Evolutionary conservation across 2,797 vertebrate genomes (phyloP).

Genomic region (Enteromius treurensis): DNA sequence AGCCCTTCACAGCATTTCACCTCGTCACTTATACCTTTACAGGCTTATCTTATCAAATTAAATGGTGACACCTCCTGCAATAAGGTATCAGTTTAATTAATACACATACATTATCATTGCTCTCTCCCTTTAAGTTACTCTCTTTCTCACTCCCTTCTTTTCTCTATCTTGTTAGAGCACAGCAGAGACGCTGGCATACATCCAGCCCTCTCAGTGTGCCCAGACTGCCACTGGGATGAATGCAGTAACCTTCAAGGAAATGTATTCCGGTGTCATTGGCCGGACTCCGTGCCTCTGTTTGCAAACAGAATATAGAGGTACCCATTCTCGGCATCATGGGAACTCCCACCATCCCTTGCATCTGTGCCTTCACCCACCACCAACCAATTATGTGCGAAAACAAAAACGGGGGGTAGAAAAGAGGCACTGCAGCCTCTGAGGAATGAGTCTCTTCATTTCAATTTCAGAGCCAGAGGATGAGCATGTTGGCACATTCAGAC

Average conservation of each 20-base stretch:
- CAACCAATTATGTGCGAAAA: conserved; percentile 46
- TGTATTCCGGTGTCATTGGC: conserved; percentile 32
- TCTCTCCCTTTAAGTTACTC: conserved; percentile 5
- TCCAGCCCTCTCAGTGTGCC: conserved; percentile 49
- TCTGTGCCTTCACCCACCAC: conserved; percentile 34
- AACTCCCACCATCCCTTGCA: conserved; percentile 39
- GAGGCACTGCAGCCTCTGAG: conserved; percentile 38
- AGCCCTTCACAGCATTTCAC: conserved; percentile 11
- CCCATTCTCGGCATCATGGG: conserved; percentile 28
- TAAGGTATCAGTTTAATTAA: conserved; percentile 1
- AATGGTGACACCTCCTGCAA: not conserved
- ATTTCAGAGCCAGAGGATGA: conserved; percentile 34
- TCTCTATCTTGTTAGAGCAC: conserved; percentile 28
- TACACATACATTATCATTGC: conserved; percentile 50
- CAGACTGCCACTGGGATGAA: conserved; percentile 39
- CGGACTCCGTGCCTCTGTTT: conserved; percentile 1
- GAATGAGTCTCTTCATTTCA: conserved; percentile 26
- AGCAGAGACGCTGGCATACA: conserved; percentile 17
- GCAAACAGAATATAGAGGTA: conserved; percentile 34
- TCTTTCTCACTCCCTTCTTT: not conserved
- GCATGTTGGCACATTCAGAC: conserved; percentile 32
- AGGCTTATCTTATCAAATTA: conserved; percentile 18
- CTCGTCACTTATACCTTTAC: not conserved
- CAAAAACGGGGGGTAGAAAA: conserved; percentile 30
- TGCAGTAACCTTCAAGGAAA: conserved; percentile 57